Evolutionary conservation across 2,113 vertebrate species (phyloP), one percentile per base, ranked within the genome.

Genomic region (Fregetta grallaria): DNA sequence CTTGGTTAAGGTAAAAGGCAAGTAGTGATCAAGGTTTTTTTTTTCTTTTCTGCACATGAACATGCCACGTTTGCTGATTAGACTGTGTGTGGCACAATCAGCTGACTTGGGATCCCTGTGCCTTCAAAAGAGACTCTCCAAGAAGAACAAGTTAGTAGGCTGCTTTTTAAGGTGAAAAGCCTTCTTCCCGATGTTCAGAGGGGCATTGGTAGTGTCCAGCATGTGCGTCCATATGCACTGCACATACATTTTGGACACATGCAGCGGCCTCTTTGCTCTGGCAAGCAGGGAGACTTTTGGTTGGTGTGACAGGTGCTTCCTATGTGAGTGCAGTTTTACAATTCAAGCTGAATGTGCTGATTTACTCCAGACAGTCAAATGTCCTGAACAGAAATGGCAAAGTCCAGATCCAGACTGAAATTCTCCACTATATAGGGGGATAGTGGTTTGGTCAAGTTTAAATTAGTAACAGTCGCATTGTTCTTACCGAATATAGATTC

Each of bases 1-100:
- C 62, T 77, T 74, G 78, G 86, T 90, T 88, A 84, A 91, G 40
- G 92, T 68, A 94, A 96, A 85, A 91, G 79, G 84, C 72, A 92
- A 92, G 45, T 10, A 53, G 49, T n/a, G 70, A 92, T 94, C 73
- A 81, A 82, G 92, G 36, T 20, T 65, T 87, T 91, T 82, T 66
- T 70, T 25, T 21, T 62, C 70, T 70, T 63, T 80, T 66, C 71
- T 76, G 70, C 62, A 85, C 82, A 95, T 2, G 13, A 88, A 93
- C 34, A 14, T 87, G 87, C 36, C 58, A 77, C 20, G 67, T 70
- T 94, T 96, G 70, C 89, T 91, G 89, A 94, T 94, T 34, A 79
- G 77, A 56, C 53, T 11, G 45, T 78, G 80, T 86, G 75, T 92
- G 91, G 62, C 74, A 89, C 73, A n/a, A 53, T 42, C 86, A 73